Evolutionary conservation across 2,888 invertebrate species (phyloP), one percentile per base, ranked within the genome.

Genomic region (Drosophila melanocephala): DNA sequence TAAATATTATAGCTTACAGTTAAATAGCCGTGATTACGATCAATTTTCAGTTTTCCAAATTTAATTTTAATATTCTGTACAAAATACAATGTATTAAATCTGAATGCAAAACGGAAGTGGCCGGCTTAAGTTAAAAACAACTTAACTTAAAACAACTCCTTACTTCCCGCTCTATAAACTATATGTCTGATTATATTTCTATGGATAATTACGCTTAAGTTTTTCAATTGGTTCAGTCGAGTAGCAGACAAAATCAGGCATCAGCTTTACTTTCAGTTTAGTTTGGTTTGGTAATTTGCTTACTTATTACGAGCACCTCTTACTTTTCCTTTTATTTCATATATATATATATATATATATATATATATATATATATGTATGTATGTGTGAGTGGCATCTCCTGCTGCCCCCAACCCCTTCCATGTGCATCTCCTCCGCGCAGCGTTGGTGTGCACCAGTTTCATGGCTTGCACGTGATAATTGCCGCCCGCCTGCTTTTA

Each of bases 391-490:
- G 5, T 47, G 47, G 5, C 59, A 53, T n/a, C 66, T 59, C 33
- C 42, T 52, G n/a, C 35, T 55, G 47, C 33, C 44, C 30, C 10
- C 6, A 2, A 10, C 33, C 19, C 30, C 26, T 14, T 35, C 7
- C 30, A 16, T 2, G 22, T 32, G 30, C 35, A 58, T 44, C 72
- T 53, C 32, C 68, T 53, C 32, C 37, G n/a, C 47, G 22, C 16
- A 26, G 47, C 14, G 19, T 37, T 30, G 56, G 53, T 68, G 42
- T 71, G 67, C 66, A 68, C 62, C 72, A 86, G 84, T 81, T 85
- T 89, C 77, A 81, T 85, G 81, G 77, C 75, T 77, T 87, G 87
- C 84, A 76, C 84, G 88, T 88, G 84, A 85, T 85, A 85, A 85
- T 85, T 85, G 89, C 72, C 65, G 63, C 61, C 69, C 57, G 65